phyloP scores from a whole-genome alignment of 2,797 vertebrate genomes.

The Percopsis omiscomaycus region DNA sequence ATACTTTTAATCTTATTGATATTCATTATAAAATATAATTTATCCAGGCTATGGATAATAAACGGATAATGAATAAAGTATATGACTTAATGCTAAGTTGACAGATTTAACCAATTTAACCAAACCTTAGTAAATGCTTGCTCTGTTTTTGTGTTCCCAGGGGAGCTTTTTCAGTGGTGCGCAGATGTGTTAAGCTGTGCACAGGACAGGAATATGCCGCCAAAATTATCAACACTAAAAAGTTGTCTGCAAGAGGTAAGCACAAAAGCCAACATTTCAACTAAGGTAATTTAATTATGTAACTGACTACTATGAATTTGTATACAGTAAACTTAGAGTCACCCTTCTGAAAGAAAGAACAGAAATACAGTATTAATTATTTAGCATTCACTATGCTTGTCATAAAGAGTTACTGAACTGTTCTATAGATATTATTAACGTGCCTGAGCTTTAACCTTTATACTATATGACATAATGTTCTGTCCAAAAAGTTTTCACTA shows the following conservation, averaged over 20 bases:
- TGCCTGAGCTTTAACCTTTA: too few species aligned
- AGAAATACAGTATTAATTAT: too few species aligned
- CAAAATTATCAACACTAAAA: constrained; percentile 99
- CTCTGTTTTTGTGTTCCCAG: constrained; percentile 65
- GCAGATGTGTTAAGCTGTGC: constrained; percentile 95
- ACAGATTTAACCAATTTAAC: neutral
- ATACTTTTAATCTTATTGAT: neutral
- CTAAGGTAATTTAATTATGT: neutral
- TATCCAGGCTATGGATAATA: neutral
- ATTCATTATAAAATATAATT: neutral
- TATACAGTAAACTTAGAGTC: too few species aligned
- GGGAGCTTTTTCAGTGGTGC: constrained; percentile 96
- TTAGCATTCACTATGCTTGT: too few species aligned
- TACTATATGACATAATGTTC: too few species aligned
- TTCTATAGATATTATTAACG: too few species aligned
- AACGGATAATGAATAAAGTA: too few species aligned
- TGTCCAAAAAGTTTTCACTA: too few species aligned
- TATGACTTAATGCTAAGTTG: neutral
- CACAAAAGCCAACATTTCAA: neutral
- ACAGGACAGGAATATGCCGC: constrained; percentile 95
- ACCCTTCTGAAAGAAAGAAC: too few species aligned
- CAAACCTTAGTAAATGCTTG: constrained; percentile 4
- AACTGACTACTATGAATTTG: neutral
- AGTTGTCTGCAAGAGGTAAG: constrained; percentile 95
- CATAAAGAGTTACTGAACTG: too few species aligned